Evolutionary conservation across 2,113 vertebrate species (phyloP).

Genomic region (Toxotes jaculatrix): DNA sequence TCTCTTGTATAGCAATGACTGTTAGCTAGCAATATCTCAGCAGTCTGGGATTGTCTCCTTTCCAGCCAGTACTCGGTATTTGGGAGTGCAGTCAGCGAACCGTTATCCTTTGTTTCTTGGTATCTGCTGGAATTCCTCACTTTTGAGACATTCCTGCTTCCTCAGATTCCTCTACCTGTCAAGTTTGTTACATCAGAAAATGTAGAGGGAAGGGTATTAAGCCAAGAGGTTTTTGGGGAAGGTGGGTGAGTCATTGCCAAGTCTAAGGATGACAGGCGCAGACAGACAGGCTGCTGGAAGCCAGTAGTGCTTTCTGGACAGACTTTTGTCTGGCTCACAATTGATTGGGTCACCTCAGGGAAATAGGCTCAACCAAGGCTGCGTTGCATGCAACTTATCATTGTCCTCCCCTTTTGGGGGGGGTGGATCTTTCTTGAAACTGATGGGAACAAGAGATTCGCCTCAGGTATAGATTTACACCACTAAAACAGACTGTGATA

Average conservation of each 20-base stretch:
- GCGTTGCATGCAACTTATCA: constrained; percentile 56
- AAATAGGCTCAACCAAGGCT: constrained; percentile 52
- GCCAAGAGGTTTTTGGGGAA: constrained; percentile 39
- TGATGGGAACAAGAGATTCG: constrained; percentile 42
- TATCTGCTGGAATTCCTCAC: neutral
- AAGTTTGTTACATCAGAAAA: constrained; percentile 46
- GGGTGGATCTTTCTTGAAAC: constrained; percentile 35
- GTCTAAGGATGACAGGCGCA: constrained; percentile 37
- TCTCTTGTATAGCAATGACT: constrained; percentile 37
- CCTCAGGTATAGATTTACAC: constrained; percentile 31
- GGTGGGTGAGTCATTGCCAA: constrained; percentile 62
- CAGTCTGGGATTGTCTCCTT: constrained; percentile 55
- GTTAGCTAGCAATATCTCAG: constrained; percentile 28
- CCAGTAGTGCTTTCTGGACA: constrained; percentile 51
- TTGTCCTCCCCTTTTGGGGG: constrained; percentile 46
- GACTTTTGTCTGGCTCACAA: constrained; percentile 71
- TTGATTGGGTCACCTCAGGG: constrained; percentile 76
- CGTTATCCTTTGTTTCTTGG: constrained; percentile 31
- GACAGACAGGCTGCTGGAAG: constrained; percentile 62
- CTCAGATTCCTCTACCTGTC: constrained; percentile 38
- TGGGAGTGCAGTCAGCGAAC: constrained; percentile 11
- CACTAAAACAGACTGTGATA: constrained; percentile 3
- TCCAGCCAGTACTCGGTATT: constrained; percentile 24
- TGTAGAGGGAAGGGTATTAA: constrained; percentile 43
- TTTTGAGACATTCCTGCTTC: constrained; percentile 8